These are phyloP conservation scores for Podargus strigoides DNA, from an alignment of 2,797 vertebrate species.

Conservation along the genomic window DNA sequence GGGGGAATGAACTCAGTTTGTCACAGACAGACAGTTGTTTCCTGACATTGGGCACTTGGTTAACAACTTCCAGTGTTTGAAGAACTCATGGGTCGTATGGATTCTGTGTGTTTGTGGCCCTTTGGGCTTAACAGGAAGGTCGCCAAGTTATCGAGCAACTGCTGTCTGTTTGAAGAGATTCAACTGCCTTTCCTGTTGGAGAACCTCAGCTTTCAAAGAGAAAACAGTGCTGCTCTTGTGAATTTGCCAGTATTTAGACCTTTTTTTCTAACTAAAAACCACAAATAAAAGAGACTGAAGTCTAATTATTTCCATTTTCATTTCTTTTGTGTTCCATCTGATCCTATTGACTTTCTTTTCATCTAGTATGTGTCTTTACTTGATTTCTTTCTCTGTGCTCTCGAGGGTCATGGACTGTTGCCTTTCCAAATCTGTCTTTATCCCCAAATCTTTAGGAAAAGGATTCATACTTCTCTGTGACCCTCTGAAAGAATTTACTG, in stretches of 20 bases:
- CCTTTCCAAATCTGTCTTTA: not conserved
- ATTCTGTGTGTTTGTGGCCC: constrained; percentile 26
- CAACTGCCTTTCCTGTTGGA: not conserved
- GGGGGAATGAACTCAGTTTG: constrained; percentile 55
- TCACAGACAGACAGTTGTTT: constrained; percentile 44
- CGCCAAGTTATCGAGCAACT: constrained; percentile 1
- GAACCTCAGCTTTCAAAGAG: not conserved
- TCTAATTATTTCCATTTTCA: not conserved
- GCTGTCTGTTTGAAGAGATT: constrained; percentile 14
- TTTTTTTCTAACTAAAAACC: not conserved
- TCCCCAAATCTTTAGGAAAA: not conserved
- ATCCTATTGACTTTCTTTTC: not conserved
- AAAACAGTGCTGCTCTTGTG: not conserved
- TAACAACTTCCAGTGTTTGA: constrained; percentile 26
- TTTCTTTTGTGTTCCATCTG: not conserved
- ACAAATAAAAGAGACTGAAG: not conserved
- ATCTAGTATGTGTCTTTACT: not conserved
- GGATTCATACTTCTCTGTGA: not conserved
- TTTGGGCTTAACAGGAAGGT: constrained; percentile 41
- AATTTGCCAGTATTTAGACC: not conserved
- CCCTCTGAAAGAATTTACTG: not conserved
- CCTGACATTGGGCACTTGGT: constrained; percentile 51
- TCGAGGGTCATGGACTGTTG: not conserved
- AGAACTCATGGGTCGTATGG: constrained; percentile 27
- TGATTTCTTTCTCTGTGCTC: not conserved